Evolutionary conservation across 2,888 invertebrate species (phyloP), one percentile per base, ranked within the genome.

Genomic region (Apocheima hispidaria): DNA sequence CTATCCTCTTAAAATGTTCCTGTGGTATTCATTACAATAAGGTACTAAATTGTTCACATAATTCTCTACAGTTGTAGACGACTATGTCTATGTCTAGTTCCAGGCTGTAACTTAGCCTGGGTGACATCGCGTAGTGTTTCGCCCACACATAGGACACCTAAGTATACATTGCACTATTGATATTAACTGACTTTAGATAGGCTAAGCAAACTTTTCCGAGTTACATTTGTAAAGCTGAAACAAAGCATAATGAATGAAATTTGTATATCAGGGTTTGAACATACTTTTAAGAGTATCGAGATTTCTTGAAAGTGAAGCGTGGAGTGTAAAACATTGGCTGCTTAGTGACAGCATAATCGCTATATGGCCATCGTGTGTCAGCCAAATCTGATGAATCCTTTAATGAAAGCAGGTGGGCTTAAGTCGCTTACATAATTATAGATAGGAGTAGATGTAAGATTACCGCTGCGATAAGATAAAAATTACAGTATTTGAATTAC

Each of bases 131-230:
- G 64, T 70, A 66, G 62, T 69, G 66, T 70, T 60, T 66, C 71
- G 69, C 74, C 72, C 72, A 76, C 73, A 70, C 65, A 57, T 63
- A 69, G 51, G 57, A n/a, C 70, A 73, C 65, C 71, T 71, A 73
- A 69, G 59, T 59, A 68, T 33, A 63, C 59, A 57, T 43, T 41
- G 49, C n/a, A n/a, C 14, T 52, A 48, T 61, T 71, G 71, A 72
- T 71, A 70, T 65, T 64, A 65, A 51, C 57, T 59, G 60, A 60
- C 61, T 59, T 60, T 54, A 51, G 61, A 52, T 54, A 50, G 46
- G 52, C 60, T 57, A 49, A 63, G 56, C 62, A 67, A 59, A 64
- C 56, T 66, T 57, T 62, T 44, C 30, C 56, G 44, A 36, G 40
- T 28, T 12, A 52, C 18, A 30, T 59, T 51, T 35, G 14, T 35